phyloP scores from a whole-genome alignment of 1,140 invertebrate species.

The Drosophila ambigua region DNA sequence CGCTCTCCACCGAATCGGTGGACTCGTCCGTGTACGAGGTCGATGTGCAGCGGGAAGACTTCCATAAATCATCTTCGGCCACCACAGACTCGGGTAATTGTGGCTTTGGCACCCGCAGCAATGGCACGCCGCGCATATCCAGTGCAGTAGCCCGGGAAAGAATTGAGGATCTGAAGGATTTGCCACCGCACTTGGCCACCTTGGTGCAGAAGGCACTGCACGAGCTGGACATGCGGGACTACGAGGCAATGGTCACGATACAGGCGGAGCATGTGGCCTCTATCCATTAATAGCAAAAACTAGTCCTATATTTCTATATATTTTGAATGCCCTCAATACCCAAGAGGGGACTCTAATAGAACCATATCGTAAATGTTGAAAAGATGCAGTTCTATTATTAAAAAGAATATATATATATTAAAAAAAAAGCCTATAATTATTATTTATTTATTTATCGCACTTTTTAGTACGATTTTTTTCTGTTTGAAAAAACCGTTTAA shows the following conservation, averaged over 20 bases:
- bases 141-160: constrained; percentile 71
- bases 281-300: constrained; percentile 30
- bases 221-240: constrained; percentile 76
- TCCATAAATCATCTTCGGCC: constrained; percentile 65
- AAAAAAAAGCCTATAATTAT: background rate
- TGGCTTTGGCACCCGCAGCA: constrained; percentile 43
- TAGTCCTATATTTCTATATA: constrained; percentile 40
- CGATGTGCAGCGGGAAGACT: constrained; percentile 52
- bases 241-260: constrained; percentile 73
- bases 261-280: constrained; percentile 53
- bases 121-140: constrained; percentile 58
- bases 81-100: constrained; percentile 76
- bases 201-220: constrained; percentile 77
- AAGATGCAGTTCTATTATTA: constrained; percentile 9
- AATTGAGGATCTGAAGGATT: constrained; percentile 75
- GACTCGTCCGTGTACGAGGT: constrained; percentile 77
- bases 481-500: no score
- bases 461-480: no score
- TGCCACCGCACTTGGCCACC: constrained; percentile 75
- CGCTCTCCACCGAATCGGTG: constrained; percentile 72
- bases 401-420: constrained; percentile 27
- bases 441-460: background rate
- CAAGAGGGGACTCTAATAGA: constrained; percentile 12
- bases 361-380: constrained; percentile 45
- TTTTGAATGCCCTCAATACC: no score